Evolutionary conservation across 2,888 invertebrate species (phyloP), one percentile per base, ranked within the genome.

Genomic region (Venusia cambrica): DNA sequence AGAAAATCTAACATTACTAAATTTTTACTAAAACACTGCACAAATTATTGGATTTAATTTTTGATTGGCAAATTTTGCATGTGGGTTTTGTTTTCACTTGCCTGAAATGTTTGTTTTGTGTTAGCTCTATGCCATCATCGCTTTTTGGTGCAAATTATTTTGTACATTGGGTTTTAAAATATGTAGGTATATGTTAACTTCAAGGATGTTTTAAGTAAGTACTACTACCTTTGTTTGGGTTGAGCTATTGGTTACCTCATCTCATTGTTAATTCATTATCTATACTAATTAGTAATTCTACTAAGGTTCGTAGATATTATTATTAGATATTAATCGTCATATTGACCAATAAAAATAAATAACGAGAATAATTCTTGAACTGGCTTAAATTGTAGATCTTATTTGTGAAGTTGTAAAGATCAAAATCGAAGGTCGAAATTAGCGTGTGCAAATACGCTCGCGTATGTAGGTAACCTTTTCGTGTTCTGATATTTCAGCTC

Each of bases 51-150:
- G 52, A 50, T 55, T 52, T 48, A 55, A 59, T 47, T 54, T 60
- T 42, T 44, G 43, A 58, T 59, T 62, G 62, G 66, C 69, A 54
- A 55, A 66, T 57, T 77, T 80, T 81, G 84, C 80, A 80, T 81
- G 79, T 69, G 63, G 72, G 70, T 75, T 34, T 74, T 65, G 38
- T n/a, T n/a, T n/a, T n/a, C n/a, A n/a, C n/a, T n/a, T n/a, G n/a
- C n/a, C n/a, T n/a, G n/a, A n/a, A n/a, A 10, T 5, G 5, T 22
- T 4, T 17, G 16, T 29, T 25, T 20, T 30, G 20, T 33, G 28
- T 30, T 7, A 10, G 7, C 15, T 30, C 4, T 7, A 10, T n/a
- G n/a, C n/a, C 28, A 24, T 11, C 24, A 22, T 13, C 10, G 20
- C 21, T 34, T 34, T 24, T 4, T 21, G n/a, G n/a, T 8, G 22